A percentile compares a stretch with the other conserved stretches of the same genome.
Conservation (phyloP, 2,888 invertebrate species). For the Papilio elwesi region DNA sequence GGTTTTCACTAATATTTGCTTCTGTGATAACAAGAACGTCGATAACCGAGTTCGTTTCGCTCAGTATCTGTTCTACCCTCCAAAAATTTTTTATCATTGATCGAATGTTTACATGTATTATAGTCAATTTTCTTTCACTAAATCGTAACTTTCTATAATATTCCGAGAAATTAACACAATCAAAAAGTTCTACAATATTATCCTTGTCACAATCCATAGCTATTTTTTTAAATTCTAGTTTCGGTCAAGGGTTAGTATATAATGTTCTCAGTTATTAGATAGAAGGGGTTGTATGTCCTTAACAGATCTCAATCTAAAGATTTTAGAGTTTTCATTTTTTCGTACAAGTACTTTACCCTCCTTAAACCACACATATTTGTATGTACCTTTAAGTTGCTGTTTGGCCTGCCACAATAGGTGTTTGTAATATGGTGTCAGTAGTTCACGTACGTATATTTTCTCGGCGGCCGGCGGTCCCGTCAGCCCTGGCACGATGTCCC, state of each 20-base stretch:
- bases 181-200: not conserved
- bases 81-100: constrained; percentile 8
- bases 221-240: too few relatives aligned
- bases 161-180: constrained; percentile 6
- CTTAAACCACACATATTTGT: constrained; percentile 6
- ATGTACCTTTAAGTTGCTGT: constrained; percentile 1
- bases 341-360: constrained; percentile 1
- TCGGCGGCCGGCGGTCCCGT: not conserved
- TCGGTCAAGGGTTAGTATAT: not conserved
- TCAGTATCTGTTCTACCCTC: not conserved
- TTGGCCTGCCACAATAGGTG: too few relatives aligned
- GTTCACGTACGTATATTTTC: not conserved
- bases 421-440: not conserved
- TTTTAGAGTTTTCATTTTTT: constrained; percentile 4
- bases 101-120: constrained; percentile 15
- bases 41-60: not conserved
- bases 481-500: not conserved
- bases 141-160: not conserved
- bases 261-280: constrained; percentile 12
- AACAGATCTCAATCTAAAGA: constrained; percentile 1
- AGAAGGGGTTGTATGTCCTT: constrained; percentile 3
- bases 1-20: constrained; percentile 29
- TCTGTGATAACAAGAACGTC: constrained; percentile 36
- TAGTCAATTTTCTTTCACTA: not conserved
- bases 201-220: constrained; percentile 8